Evolutionary conservation across 2,113 vertebrate genomes (phyloP).

Genomic region (Hoplias malabaricus): DNA sequence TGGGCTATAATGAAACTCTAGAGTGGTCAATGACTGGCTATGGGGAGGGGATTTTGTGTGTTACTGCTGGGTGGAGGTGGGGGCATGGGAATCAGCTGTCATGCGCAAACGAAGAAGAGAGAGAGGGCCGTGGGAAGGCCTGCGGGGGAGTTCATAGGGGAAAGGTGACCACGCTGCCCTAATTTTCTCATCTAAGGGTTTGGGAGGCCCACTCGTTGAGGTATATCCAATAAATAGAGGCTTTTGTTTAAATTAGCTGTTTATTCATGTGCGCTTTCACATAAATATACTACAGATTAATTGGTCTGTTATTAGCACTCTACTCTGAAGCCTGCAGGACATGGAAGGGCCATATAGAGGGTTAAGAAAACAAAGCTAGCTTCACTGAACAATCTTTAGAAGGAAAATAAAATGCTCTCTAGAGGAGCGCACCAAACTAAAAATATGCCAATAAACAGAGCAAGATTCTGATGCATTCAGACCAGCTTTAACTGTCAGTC

Average conservation of each 20-base stretch:
- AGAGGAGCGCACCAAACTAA: constrained; percentile 52
- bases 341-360: constrained; percentile 15
- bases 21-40: constrained; percentile 46
- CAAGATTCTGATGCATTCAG: constrained; percentile 53
- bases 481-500: constrained; percentile 62
- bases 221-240: constrained; percentile 48
- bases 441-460: constrained; percentile 65
- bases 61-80: constrained; percentile 47
- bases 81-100: constrained; percentile 75
- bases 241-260: constrained; percentile 49
- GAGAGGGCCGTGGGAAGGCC: constrained; percentile 61
- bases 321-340: constrained; percentile 1
- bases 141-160: constrained; percentile 56
- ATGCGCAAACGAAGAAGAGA: constrained; percentile 43
- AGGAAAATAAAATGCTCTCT: constrained; percentile 49
- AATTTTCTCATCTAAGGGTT: constrained; percentile 51
- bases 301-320: constrained; percentile 8
- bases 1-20: constrained; percentile 10
- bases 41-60: constrained; percentile 49
- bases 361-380: constrained; percentile 46
- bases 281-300: constrained; percentile 43
- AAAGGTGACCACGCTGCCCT: constrained; percentile 62
- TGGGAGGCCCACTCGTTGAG: constrained; percentile 26
- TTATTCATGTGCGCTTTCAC: constrained; percentile 46
- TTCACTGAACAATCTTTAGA: constrained; percentile 35